phyloP scores from a whole-genome alignment of 1,140 invertebrate species.

The Calosoma granatense region DNA sequence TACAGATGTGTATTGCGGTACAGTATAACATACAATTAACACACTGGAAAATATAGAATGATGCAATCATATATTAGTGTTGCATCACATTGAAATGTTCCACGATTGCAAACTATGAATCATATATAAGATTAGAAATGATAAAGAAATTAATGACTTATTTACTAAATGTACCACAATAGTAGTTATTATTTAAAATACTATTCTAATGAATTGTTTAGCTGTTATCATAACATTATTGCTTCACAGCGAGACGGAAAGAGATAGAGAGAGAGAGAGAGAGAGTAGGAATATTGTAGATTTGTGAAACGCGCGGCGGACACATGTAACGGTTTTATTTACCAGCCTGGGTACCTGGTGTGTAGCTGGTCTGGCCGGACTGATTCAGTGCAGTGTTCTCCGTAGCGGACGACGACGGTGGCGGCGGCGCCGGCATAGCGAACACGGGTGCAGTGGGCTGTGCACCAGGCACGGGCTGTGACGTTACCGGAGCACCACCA shows the following conservation, averaged over 20 bases:
- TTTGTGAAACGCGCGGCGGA: neutral
- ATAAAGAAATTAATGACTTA: no score
- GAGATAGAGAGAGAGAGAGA: neutral
- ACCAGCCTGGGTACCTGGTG: slow-evolving; percentile 35
- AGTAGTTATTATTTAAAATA: no score
- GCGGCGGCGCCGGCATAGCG: slow-evolving; percentile 39
- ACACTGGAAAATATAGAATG: no score
- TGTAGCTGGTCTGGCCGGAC: slow-evolving; percentile 42
- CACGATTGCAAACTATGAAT: no score
- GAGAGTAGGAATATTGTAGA: neutral
- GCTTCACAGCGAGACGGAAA: neutral
- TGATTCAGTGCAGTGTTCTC: slow-evolving; percentile 42
- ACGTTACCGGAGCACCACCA: slow-evolving; percentile 33
- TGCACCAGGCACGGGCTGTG: slow-evolving; percentile 33
- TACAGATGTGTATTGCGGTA: no score
- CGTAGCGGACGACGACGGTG: slow-evolving; percentile 30
- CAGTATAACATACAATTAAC: no score
- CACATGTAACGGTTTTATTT: neutral
- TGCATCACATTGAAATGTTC: no score
- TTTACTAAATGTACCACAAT: no score
- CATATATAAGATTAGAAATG: no score
- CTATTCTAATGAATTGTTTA: no score
- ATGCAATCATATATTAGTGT: no score
- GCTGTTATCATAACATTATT: no score
- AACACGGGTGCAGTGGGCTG: slow-evolving; percentile 33